Conservation (phyloP, 2,888 invertebrate genomes). For the Miltochrista miniata region DNA sequence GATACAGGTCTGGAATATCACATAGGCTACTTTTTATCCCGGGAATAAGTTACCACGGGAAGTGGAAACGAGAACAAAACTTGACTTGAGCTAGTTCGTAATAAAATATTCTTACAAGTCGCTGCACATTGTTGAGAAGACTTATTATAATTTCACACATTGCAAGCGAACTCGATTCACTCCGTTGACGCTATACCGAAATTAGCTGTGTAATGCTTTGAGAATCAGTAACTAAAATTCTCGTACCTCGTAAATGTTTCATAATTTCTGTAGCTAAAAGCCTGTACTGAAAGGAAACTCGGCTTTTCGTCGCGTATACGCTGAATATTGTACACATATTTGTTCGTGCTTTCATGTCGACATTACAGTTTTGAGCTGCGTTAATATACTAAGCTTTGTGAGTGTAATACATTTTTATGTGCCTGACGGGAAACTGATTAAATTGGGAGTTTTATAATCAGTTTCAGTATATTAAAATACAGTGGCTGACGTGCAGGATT, state of each 20-base stretch:
- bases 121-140: not conserved
- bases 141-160: constrained; percentile 16
- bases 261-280: constrained; percentile 18
- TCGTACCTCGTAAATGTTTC: constrained; percentile 37
- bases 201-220: constrained; percentile 39
- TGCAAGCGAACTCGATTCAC: constrained; percentile 3
- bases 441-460: constrained; percentile 19
- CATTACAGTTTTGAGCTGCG: not conserved
- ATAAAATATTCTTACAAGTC: too few species aligned
- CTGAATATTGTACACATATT: constrained; percentile 1
- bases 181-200: constrained; percentile 12
- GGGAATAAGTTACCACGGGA: too few species aligned
- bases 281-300: constrained; percentile 14
- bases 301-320: not conserved
- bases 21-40: too few species aligned
- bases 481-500: constrained; percentile 25
- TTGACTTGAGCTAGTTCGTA: too few species aligned
- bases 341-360: constrained; percentile 9
- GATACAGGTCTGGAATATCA: too few species aligned
- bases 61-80: too few species aligned
- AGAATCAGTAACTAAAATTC: constrained; percentile 27
- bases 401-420: constrained; percentile 8
- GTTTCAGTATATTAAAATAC: too few species aligned
- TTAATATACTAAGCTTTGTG: constrained; percentile 10
- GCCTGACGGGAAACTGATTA: constrained; percentile 11